These are phyloP conservation scores for Callithrix jacchus DNA, from an alignment of 2,113 vertebrate species.

Conservation along the genomic window DNA sequence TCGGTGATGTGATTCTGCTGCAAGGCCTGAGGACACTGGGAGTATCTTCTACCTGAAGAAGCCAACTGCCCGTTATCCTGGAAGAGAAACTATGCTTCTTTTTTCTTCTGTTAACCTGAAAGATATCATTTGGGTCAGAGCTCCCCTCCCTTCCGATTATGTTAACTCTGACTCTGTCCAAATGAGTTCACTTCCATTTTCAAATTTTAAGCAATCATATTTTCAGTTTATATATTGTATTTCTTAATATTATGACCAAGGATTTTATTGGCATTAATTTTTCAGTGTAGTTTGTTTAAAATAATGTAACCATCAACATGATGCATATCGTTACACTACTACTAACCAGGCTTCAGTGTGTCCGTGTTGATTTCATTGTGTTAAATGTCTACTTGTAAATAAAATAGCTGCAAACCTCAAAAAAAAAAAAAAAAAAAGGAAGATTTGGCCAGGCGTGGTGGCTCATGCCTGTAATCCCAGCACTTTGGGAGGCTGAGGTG, in stretches of 20 bases:
- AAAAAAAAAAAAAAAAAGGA: too few species aligned
- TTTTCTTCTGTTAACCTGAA: constrained; percentile 87
- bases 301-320: constrained; percentile 97
- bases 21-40: constrained; percentile 89
- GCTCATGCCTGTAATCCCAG: too few species aligned
- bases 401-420: constrained; percentile 91
- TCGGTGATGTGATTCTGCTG: constrained; percentile 92
- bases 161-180: constrained; percentile 87
- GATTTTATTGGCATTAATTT: constrained; percentile 98
- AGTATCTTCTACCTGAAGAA: constrained; percentile 92
- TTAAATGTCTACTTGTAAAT: constrained; percentile 94
- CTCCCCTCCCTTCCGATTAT: constrained; percentile 83
- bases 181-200: constrained; percentile 89
- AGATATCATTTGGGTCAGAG: constrained; percentile 85
- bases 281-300: constrained; percentile 98
- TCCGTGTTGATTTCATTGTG: constrained; percentile 90
- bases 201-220: constrained; percentile 90
- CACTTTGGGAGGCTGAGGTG: too few species aligned
- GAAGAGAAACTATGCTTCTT: constrained; percentile 86
- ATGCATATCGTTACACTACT: constrained; percentile 93
- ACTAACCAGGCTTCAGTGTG: constrained; percentile 85
- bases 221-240: constrained; percentile 95
- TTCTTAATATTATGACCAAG: constrained; percentile 96
- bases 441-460: too few species aligned
- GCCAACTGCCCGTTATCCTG: constrained; percentile 90